Evolutionary conservation across 2,113 vertebrate genomes (phyloP).

Genomic region (Atractosteus spatula): DNA sequence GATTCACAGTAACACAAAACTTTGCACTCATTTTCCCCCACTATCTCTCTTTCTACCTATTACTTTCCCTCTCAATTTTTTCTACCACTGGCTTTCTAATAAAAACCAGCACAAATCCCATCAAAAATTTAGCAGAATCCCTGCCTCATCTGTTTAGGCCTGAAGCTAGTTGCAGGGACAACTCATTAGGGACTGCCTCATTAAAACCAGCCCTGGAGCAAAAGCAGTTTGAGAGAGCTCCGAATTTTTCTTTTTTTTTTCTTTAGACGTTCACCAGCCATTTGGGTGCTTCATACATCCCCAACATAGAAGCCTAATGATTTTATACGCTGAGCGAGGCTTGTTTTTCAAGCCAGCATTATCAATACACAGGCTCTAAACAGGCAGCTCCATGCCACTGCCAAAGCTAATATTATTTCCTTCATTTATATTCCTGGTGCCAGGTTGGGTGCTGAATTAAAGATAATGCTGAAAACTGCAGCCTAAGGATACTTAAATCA

Average conservation of each 20-base stretch:
- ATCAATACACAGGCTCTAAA: constrained; percentile 24
- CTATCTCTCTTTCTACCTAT: constrained; percentile 11
- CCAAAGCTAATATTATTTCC: constrained; percentile 42
- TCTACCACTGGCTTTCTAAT: constrained; percentile 66
- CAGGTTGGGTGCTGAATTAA: constrained; percentile 11
- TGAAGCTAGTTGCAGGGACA: constrained; percentile 85
- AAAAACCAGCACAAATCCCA: constrained; percentile 80
- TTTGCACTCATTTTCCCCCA: constrained; percentile 50
- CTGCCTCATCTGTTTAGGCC: constrained; percentile 86
- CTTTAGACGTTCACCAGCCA: constrained; percentile 65
- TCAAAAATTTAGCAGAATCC: constrained; percentile 87
- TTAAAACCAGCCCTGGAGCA: constrained; percentile 84
- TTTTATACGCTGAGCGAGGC: constrained; percentile 47
- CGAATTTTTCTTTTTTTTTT: constrained; percentile 11
- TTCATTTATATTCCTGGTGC: constrained; percentile 27
- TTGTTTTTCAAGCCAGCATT: constrained; percentile 33
- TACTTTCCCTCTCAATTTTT: constrained; percentile 11
- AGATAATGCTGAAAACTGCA: constrained; percentile 14
- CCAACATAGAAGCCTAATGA: constrained; percentile 51
- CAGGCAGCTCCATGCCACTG: constrained; percentile 40
- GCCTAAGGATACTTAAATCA: constrained; percentile 1
- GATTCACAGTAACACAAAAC: constrained; percentile 69
- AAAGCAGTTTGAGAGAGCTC: constrained; percentile 70
- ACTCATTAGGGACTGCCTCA: constrained; percentile 85
- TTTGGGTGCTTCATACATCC: constrained; percentile 50